Conservation (phyloP, 2,113 vertebrate species). For the Sander vitreus region DNA sequence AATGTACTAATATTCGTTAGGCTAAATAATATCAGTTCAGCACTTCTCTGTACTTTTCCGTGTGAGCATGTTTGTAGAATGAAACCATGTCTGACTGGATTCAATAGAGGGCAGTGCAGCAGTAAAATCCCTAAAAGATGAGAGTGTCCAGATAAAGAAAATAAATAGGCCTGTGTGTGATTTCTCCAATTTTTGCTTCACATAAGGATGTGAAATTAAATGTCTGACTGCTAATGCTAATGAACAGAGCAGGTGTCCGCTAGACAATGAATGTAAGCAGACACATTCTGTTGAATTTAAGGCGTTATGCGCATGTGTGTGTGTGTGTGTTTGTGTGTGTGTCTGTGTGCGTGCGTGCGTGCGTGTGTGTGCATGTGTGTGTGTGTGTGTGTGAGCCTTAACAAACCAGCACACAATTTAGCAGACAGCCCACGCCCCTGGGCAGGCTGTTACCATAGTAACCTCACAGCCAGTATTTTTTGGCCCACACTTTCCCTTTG, state of each 20-base stretch:
- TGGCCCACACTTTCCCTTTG: slow-evolving; percentile 77
- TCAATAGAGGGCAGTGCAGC: slow-evolving; percentile 65
- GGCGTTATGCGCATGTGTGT: not conserved
- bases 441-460: slow-evolving; percentile 81
- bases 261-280: slow-evolving; percentile 31
- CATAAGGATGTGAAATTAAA: slow-evolving; percentile 29
- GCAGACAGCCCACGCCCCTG: slow-evolving; percentile 77
- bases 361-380: not conserved
- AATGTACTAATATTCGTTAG: not conserved
- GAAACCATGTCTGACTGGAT: slow-evolving; percentile 35
- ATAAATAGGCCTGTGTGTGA: slow-evolving; percentile 42
- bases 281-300: slow-evolving; percentile 44
- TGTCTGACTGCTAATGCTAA: slow-evolving; percentile 46
- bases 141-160: slow-evolving; percentile 43
- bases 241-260: slow-evolving; percentile 48
- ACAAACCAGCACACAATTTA: slow-evolving; percentile 77
- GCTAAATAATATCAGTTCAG: not conserved
- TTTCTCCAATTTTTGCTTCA: slow-evolving; percentile 36
- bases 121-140: slow-evolving; percentile 30
- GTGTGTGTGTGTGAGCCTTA: slow-evolving; percentile 46
- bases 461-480: slow-evolving; percentile 78
- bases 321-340: slow-evolving; percentile 14
- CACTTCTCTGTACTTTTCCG: not conserved
- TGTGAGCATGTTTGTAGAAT: slow-evolving; percentile 21
- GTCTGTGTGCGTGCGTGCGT: slow-evolving; percentile 18